Base-by-base conservation (phyloP, 2,797 vertebrate genomes). In the Mastacembelus armatus region DNA sequence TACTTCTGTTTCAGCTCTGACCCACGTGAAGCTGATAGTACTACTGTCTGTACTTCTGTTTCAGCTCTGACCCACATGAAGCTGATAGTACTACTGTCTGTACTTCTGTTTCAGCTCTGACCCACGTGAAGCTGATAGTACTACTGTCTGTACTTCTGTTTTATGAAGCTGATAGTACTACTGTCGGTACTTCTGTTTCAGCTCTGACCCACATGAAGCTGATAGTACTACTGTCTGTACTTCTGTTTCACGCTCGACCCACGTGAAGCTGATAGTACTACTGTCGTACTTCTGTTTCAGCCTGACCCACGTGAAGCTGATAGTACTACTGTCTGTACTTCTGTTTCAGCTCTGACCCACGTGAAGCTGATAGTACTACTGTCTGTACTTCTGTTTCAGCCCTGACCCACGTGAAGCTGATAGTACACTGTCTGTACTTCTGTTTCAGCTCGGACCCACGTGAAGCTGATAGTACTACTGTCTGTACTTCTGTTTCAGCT, bases 121-220 rank as follows among this genome's bases (percentile, higher is more conserved):
- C 94, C 62, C 95, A 95, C 55, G 96, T 98, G 92, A 97, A 96
- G 92, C 94, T 98, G 80, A n/a, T n/a, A n/a, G n/a, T n/a, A n/a
- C n/a, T n/a, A n/a, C n/a, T n/a, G n/a, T n/a, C n/a, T n/a, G n/a
- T n/a, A n/a, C n/a, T 38, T 18, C 38, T 18, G 7, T 39, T 38
- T 38, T 16, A 1, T 21, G 5, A 26, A 22, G 24, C 35, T 33
- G 39, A 3, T 11, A 4, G 22, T 2, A n/a, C 16, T 15, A 24
- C n/a, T 15, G 10, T 15, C 9, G 79, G 54, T n/a, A n/a, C n/a
- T n/a, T n/a, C n/a, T 69, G 51, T 60, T 7, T 78, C 87, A 98
- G 97, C 97, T 89, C 93, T 98, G 79, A 92, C 94, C 62, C 95
- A 95, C 55, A 96, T 98, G 92, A 97, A 96, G 92, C 94, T 98